phyloP scores from a whole-genome alignment of 64 coral and sea anemone genomes.

The Stichodactyla mertensii region DNA sequence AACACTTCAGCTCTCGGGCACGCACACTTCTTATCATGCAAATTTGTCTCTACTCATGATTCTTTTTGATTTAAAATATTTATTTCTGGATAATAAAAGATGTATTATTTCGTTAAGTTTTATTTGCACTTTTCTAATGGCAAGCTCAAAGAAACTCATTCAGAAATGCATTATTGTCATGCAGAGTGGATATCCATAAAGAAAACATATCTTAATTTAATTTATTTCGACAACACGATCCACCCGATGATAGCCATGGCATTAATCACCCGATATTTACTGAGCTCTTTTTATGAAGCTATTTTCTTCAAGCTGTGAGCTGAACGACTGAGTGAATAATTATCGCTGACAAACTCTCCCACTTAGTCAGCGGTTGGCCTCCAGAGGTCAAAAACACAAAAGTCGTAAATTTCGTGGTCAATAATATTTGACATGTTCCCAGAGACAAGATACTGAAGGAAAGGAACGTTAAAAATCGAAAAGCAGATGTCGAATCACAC shows the following conservation, averaged over 20 bases:
- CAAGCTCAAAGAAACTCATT: no score
- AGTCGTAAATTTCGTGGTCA: not conserved
- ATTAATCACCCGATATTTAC: not conserved
- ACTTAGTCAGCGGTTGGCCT: slow-evolving; percentile 3
- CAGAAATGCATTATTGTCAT: no score
- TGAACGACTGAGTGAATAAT: not conserved
- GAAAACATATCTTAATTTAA: no score
- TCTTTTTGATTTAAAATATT: no score
- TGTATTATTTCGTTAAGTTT: no score
- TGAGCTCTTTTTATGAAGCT: not conserved
- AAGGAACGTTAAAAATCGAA: not conserved
- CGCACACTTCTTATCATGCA: no score
- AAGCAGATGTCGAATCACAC: not conserved
- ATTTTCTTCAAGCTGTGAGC: not conserved
- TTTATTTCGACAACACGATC: no score
- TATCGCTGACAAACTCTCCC: slow-evolving; percentile 5
- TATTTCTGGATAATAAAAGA: no score
- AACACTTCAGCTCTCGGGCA: no score
- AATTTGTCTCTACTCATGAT: no score
- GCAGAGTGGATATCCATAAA: no score
- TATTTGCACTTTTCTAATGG: no score
- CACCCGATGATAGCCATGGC: not conserved
- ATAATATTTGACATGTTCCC: not conserved
- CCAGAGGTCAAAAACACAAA: slow-evolving; percentile 7
- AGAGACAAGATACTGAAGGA: not conserved